These are phyloP conservation scores for Thalassarche chlororhynchos DNA, from an alignment of 2,113 vertebrate genomes.

Conservation along the genomic window DNA sequence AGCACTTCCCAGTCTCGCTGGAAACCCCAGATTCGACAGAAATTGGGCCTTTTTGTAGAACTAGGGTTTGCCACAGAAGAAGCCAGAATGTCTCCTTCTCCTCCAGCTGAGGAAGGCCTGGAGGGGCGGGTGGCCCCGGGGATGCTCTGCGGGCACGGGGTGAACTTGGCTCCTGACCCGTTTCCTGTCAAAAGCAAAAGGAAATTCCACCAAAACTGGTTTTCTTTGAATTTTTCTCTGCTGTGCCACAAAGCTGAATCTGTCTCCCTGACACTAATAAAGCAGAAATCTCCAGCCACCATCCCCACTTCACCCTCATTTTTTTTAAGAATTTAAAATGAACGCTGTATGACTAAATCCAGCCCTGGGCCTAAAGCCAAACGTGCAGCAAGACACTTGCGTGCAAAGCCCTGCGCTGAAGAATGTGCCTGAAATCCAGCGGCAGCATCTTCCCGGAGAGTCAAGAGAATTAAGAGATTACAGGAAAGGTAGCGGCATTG, in stretches of 20 bases:
- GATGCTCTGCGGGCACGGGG: background rate
- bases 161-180: background rate
- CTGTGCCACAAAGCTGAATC: background rate
- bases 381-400: background rate
- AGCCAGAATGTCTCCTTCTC: background rate
- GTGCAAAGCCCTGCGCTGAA: background rate
- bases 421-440: background rate
- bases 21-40: background rate
- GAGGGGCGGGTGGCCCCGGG: background rate
- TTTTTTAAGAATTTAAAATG: background rate
- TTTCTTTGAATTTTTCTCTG: background rate
- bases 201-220: background rate
- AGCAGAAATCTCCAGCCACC: background rate
- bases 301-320: background rate
- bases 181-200: background rate
- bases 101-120: background rate
- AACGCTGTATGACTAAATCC: background rate
- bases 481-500: background rate
- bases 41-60: background rate
- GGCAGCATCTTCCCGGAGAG: conserved; percentile 11
- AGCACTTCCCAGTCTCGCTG: background rate
- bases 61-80: background rate
- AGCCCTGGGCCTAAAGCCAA: background rate
- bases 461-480: background rate
- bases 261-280: background rate